Conservation (phyloP, 1,140 invertebrate genomes). For the Orchestia grillus region DNA sequence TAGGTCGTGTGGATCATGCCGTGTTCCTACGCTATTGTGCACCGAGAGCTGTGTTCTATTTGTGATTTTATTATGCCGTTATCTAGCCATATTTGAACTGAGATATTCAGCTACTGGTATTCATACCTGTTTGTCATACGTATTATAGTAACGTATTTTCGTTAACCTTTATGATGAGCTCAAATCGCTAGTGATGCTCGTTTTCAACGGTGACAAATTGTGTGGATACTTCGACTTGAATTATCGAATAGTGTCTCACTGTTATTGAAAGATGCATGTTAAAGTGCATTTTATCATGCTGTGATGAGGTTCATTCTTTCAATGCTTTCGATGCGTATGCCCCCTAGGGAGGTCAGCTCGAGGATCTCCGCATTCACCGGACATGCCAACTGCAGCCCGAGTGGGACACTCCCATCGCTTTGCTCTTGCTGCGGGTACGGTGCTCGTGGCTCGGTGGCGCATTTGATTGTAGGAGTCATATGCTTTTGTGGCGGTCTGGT, state of each 20-base stretch:
- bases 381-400: background rate
- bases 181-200: background rate
- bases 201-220: background rate
- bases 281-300: too few relatives aligned
- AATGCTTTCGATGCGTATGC: background rate
- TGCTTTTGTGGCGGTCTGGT: too few relatives aligned
- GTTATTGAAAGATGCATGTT: background rate
- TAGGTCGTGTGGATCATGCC: background rate
- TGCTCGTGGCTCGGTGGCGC: too few relatives aligned
- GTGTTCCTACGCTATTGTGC: background rate
- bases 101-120: background rate
- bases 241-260: background rate
- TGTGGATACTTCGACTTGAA: background rate
- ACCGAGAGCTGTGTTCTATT: background rate
- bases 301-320: background rate
- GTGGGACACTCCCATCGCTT: background rate
- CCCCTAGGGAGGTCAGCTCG: background rate
- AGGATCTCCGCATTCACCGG: slow-evolving; percentile 8
- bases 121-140: background rate
- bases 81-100: background rate
- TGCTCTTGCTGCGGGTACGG: too few relatives aligned
- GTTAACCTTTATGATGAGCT: background rate
- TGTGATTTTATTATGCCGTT: background rate
- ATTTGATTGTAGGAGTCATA: too few relatives aligned
- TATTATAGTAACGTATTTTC: background rate